Evolutionary conservation across 2,797 vertebrate genomes (phyloP).

Genomic region (Buceros bicornis): DNA sequence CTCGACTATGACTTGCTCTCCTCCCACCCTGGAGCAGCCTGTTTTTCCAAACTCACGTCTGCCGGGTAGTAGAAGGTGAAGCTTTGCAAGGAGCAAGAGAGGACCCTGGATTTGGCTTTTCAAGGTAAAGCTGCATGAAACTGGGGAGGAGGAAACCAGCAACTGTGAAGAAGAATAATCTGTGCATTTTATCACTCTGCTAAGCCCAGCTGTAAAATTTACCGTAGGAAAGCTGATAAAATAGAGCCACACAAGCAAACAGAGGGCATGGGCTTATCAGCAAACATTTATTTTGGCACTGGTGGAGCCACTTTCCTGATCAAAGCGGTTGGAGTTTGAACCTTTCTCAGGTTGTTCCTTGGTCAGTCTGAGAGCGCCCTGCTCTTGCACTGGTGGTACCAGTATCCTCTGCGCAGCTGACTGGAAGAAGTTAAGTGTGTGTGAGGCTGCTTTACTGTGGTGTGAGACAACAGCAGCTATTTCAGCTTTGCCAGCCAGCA

Average conservation of each 20-base stretch:
- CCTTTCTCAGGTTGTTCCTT: conserved; percentile 25
- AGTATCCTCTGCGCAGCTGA: not conserved
- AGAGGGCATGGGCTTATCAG: not conserved
- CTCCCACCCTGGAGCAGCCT: not conserved
- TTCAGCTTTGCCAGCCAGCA: conserved; percentile 7
- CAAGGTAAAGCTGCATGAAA: conserved; percentile 3
- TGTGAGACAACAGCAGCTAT: not conserved
- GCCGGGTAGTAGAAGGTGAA: not conserved
- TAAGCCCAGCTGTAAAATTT: conserved; percentile 61
- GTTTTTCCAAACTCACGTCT: not conserved
- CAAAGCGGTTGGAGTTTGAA: conserved; percentile 46
- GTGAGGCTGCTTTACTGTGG: not conserved
- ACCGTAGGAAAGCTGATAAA: conserved; percentile 51
- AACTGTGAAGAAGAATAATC: not conserved
- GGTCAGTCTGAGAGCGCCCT: not conserved
- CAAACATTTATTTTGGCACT: conserved; percentile 72
- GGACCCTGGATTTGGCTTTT: not conserved
- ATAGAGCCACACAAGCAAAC: conserved; percentile 5
- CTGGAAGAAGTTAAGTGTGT: not conserved
- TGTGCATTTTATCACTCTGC: conserved; percentile 29
- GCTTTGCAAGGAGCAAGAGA: conserved; percentile 18
- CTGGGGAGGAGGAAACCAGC: not conserved
- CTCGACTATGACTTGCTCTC: not conserved
- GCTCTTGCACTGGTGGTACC: not conserved
- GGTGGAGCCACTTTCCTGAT: conserved; percentile 28